Base-by-base conservation (phyloP, 2,113 vertebrate genomes). In the Pithys albifrons region DNA sequence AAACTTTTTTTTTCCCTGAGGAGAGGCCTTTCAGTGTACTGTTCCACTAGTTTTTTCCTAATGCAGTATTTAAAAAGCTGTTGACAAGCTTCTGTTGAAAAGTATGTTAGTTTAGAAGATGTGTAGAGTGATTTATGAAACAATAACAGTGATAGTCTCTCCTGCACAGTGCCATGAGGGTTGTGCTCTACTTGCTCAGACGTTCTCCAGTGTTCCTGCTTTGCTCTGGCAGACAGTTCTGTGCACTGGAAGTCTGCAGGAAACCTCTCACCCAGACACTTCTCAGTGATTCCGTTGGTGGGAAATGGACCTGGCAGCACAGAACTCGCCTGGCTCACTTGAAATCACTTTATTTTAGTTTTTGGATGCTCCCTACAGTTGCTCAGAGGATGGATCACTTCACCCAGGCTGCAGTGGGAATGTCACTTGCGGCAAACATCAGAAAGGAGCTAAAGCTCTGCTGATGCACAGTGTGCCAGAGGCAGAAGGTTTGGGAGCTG, bases 291-390 rank as follows among this genome's bases (percentile, higher is more conserved):
- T 59, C 27, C 14, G 10, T 33, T n/a, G 64, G 29, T 62, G 66
- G 71, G 64, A 52, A 48, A 48, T 5, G 16, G 35, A 45, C 14
- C n/a, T 29, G 55, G 39, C 4, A 54, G 35, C 15, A 52, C 27
- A 46, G 67, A 75, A 14, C 45, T 65, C 10, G 0, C 29, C 46
- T 72, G 0, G 3, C 41, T 83, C 27, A 57, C 43, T 77, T 22
- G 31, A 69, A 41, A 18, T n/a, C 1, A 7, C 51, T 80, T 72
- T 76, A 20, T 82, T 76, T 85, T 89, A 98, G 99, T 88, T 97
- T 92, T 86, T 98, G 97, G 98, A 98, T 93, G 97, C 97, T 2
- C 97, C 93, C 1, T 97, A 97, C 28, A 96, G 97, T 5, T 97
- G 97, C 76, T 98, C 97, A 7, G 99, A 99, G 89, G 98, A 98